Base-by-base conservation (phyloP, 2,113 vertebrate genomes). In the Dicentrarchus labrax region DNA sequence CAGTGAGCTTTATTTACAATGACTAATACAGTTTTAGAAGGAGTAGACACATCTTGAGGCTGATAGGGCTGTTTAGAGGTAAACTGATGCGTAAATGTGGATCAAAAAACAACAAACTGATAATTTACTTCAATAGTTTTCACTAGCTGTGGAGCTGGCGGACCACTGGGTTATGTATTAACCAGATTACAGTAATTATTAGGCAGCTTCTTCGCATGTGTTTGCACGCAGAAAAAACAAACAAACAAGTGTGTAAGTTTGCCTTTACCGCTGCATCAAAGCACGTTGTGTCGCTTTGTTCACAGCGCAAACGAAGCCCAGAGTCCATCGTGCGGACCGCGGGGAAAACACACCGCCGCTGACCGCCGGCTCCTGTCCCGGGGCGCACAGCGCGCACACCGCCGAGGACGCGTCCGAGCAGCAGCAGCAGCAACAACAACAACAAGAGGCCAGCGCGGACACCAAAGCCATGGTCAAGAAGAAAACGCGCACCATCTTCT, bases 401-500 rank as follows among this genome's bases (percentile, higher is more conserved):
- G 36, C 84, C 72, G 90, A 90, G 62, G 93, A 92, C 30, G 59
- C 61, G 5, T 12, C 72, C 78, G 60, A 66, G 51, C 38, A 59
- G 69, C 57, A 51, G 21, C 36, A 39, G 43, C 13, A 19, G 15
- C 48, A 67, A 12, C 19, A 36, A 6, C 57, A 47, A 21, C 13
- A 17, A 9, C 48, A 67, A 11, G 15, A 68, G 47, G 2, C n/a
- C 71, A 8, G 9, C 4, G 38, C 48, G 51, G 86, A 78, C 61
- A 73, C 90, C 64, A 94, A 94, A 79, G 70, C 45, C 62, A 38
- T 72, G 43, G 88, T 86, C 56, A 96, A 95, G 90, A 97, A 97
- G 91, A 97, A 97, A 89, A 97, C 96, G 0, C 94, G 97, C 88
- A 97, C 97, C 60, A 96, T 97, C 85, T 97, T 97, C 91, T 97